These are phyloP conservation scores for Helogale parvula DNA, from an alignment of 2,113 vertebrate species.

Conservation along the genomic window DNA sequence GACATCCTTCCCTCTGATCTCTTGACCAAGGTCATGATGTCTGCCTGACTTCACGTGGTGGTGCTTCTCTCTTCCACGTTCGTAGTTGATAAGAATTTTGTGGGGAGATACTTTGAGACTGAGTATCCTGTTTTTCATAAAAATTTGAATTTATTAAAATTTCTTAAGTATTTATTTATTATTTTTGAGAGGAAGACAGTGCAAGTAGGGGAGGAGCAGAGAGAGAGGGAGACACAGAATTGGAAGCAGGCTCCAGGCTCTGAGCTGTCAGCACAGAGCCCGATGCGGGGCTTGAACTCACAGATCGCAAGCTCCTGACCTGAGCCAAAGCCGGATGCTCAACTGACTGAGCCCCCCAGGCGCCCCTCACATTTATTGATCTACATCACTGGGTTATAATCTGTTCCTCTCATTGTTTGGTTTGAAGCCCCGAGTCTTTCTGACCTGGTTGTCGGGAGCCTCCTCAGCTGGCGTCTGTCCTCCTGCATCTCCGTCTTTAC, in stretches of 20 bases:
- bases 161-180: too few relatives aligned
- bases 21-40: too few relatives aligned
- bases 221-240: too few relatives aligned
- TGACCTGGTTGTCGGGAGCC: neutral
- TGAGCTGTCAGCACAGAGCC: too few relatives aligned
- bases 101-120: neutral
- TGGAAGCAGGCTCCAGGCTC: too few relatives aligned
- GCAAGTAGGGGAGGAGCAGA: too few relatives aligned
- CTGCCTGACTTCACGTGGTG: neutral
- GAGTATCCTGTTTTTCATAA: neutral
- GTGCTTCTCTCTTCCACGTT: too few relatives aligned
- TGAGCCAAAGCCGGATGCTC: too few relatives aligned
- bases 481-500: neutral
- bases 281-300: too few relatives aligned
- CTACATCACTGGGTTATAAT: neutral
- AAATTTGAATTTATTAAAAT: neutral
- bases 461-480: neutral
- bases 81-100: neutral
- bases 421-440: neutral
- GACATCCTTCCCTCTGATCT: neutral
- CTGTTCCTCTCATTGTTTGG: neutral
- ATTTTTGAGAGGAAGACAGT: too few relatives aligned
- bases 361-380: neutral
- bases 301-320: too few relatives aligned
- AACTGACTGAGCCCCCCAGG: too few relatives aligned